phyloP scores from a whole-genome alignment of 1,140 invertebrate species.

The Diplogasteroides magnus region DNA sequence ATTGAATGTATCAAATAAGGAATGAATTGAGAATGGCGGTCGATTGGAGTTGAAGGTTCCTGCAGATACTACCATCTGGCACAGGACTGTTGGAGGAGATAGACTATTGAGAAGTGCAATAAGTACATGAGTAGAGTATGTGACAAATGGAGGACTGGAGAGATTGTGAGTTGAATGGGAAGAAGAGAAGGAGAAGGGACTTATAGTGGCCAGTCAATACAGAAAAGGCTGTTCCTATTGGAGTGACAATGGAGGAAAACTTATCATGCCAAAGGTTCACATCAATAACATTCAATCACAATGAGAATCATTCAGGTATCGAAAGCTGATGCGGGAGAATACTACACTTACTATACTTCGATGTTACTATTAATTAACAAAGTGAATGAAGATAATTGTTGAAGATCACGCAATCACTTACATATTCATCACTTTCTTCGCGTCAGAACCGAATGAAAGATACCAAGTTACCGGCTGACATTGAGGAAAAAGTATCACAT shows the following conservation, averaged over 20 bases:
- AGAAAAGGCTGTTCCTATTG: too few relatives aligned
- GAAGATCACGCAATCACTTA: too few relatives aligned
- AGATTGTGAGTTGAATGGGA: too few relatives aligned
- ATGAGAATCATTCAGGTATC: background rate
- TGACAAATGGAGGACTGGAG: background rate
- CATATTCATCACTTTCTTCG: too few relatives aligned
- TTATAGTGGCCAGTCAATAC: too few relatives aligned
- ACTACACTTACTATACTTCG: conserved; percentile 1
- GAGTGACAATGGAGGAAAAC: background rate
- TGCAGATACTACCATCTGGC: background rate
- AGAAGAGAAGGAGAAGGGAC: too few relatives aligned
- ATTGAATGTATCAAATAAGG: too few relatives aligned
- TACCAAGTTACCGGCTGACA: too few relatives aligned
- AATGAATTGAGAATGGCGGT: background rate
- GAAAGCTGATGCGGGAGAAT: background rate
- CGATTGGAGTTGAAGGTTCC: background rate
- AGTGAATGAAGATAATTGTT: too few relatives aligned
- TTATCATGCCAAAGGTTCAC: background rate
- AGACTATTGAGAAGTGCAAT: background rate
- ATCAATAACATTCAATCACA: background rate
- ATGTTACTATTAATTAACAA: too few relatives aligned
- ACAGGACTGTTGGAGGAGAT: background rate
- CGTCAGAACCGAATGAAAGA: too few relatives aligned
- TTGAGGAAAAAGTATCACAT: too few relatives aligned
- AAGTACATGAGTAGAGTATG: background rate